Evolutionary conservation across 2,888 invertebrate species (phyloP).

Genomic region (Baronia brevicornis): DNA sequence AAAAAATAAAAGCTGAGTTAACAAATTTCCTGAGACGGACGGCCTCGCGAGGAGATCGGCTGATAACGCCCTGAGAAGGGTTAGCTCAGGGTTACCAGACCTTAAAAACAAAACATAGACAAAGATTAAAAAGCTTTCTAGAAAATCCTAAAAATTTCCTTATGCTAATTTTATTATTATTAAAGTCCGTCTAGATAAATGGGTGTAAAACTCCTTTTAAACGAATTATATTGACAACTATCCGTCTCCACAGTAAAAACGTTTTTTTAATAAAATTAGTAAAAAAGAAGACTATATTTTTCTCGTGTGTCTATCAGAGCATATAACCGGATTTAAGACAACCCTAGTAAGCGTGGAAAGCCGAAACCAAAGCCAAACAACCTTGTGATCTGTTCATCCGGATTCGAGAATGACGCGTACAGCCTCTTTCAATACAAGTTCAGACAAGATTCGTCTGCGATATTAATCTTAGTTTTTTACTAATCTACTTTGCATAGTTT

Average conservation of each 20-base stretch:
- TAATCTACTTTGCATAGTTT: slow-evolving; percentile 53
- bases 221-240: no score
- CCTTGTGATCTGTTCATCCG: slow-evolving; percentile 57
- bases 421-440: slow-evolving; percentile 49
- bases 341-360: slow-evolving; percentile 45
- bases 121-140: slow-evolving; percentile 1
- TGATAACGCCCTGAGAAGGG: slow-evolving; percentile 66
- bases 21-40: slow-evolving; percentile 63
- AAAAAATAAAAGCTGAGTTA: slow-evolving; percentile 56
- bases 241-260: no score
- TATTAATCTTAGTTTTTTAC: slow-evolving; percentile 43
- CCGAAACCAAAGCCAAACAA: slow-evolving; percentile 60
- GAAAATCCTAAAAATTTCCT: not conserved
- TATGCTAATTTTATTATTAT: no score
- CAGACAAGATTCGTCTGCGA: slow-evolving; percentile 54
- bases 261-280: no score
- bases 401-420: slow-evolving; percentile 51
- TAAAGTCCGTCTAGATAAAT: no score
- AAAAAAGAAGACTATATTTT: no score
- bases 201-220: no score
- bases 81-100: slow-evolving; percentile 20
- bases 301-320: not conserved
- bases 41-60: slow-evolving; percentile 42
- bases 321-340: not conserved
- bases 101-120: slow-evolving; percentile 5